Conservation (phyloP, 2,113 vertebrate genomes). For the Platycercus adscitus region DNA sequence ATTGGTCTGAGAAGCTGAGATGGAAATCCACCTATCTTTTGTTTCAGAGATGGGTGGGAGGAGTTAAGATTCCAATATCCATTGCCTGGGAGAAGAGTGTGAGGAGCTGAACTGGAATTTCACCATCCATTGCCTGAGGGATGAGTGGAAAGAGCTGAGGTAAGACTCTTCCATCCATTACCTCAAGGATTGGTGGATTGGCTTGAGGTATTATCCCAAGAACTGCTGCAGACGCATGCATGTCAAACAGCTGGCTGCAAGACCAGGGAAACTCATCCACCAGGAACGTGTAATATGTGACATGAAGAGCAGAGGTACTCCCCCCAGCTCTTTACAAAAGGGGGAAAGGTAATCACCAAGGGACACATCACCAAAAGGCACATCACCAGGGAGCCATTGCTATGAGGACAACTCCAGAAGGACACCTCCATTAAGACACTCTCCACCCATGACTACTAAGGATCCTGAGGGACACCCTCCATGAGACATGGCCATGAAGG, state of each 20-base stretch:
- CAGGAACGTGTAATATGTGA: not conserved
- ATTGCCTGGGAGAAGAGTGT: not conserved
- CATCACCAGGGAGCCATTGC: not conserved
- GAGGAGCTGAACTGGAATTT: not conserved
- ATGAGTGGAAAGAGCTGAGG: not conserved
- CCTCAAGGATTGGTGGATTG: not conserved
- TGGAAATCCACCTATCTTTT: not conserved
- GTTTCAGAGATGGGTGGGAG: not conserved
- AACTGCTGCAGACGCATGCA: not conserved
- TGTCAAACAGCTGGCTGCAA: not conserved
- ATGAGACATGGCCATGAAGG: not conserved
- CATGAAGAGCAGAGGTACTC: not conserved
- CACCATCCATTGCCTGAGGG: not conserved
- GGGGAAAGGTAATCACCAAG: not conserved
- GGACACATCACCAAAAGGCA: not conserved
- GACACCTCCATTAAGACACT: not conserved
- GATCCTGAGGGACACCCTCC: not conserved
- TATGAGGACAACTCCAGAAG: not conserved
- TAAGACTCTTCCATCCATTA: not conserved
- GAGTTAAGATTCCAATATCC: not conserved
- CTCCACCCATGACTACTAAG: not conserved
- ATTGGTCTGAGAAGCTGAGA: not conserved
- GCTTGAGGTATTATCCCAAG: not conserved
- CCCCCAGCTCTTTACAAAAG: not conserved
- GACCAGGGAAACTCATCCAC: not conserved